Base-by-base conservation (phyloP, 2,888 invertebrate genomes). In the Horisme vitalbata region DNA sequence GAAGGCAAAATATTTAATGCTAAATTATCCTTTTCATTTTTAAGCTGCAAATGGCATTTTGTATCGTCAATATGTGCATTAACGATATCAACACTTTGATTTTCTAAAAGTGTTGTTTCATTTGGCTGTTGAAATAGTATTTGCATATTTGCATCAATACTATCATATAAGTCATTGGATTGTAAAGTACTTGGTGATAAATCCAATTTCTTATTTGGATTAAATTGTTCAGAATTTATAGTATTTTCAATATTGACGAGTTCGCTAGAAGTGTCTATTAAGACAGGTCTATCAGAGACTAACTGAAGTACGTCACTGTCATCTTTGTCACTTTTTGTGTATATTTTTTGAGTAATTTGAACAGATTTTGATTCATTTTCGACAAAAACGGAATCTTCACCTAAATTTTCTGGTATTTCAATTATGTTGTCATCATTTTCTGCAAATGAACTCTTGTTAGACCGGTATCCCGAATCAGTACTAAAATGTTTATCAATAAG, bases 61-160 rank as follows among this genome's bases (percentile, higher is more conserved):
- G 6, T 20, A 27, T 23, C 24, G 6, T 27, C 9, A 7, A 14
- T 14, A 8, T 20, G 23, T 10, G 26, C 10, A 10, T 26, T 5
- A 11, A 11, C 26, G 6, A 10, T 11, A 5, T 33, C 21, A 32
- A 30, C 20, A 12, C 11, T 27, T 10, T 13, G 7, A 30, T 5
- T 21, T 20, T 14, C 8, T 10, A 30, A 11, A 15, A 21, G 4
- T 8, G 24, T 21, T 12, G 31, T 14, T 21, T 46, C 14, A 9
- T 15, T 36, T 20, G 41, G 18, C 21, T 38, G 36, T 31, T 38
- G 30, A 38, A 45, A 43, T 39, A 45, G 1, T 8, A 23, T 35
- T 43, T 46, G 31, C 38, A 43, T 38, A 27, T 43, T 46, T 8
- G 41, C 38, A 33, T 43, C 35, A 6, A 47, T 10, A 13, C 20